phyloP scores from a whole-genome alignment of 1,140 invertebrate genomes.

The Drosophila bifasciata region DNA sequence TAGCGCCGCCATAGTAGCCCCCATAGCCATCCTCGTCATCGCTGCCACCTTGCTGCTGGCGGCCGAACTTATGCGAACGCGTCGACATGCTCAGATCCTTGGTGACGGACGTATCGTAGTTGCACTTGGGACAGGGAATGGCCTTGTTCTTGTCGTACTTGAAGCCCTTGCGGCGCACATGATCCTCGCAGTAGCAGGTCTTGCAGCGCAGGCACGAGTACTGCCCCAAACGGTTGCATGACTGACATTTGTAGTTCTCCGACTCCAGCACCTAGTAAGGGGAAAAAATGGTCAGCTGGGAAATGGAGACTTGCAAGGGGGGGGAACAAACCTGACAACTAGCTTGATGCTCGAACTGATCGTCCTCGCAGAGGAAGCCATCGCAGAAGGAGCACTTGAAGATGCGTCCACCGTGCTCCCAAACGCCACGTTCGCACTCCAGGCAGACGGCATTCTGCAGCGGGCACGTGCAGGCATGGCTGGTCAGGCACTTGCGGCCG shows the following conservation, averaged over 20 bases:
- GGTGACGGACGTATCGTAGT: constrained; percentile 94
- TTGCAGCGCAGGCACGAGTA: constrained; percentile 98
- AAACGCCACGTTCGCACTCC: constrained; percentile 96
- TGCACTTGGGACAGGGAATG: constrained; percentile 97
- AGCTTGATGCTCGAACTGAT: constrained; percentile 99
- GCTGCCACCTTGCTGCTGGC: constrained; percentile 88
- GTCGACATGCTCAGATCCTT: constrained; percentile 98
- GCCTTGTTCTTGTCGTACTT: constrained; percentile 95
- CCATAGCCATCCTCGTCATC: constrained; percentile 86
- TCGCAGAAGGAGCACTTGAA: constrained; percentile 97
- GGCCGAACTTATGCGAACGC: constrained; percentile 92
- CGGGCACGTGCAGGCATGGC: constrained; percentile 96
- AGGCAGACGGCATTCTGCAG: constrained; percentile 92
- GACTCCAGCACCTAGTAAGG: constrained; percentile 90
- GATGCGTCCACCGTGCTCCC: constrained; percentile 97
- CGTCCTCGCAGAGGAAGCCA: constrained; percentile 97
- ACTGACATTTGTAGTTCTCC: constrained; percentile 97
- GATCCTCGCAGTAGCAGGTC: constrained; percentile 98
- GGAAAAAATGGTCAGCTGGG: too few species aligned
- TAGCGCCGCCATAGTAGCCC: constrained; percentile 75
- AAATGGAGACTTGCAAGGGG: too few species aligned
- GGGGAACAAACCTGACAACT: constrained; percentile 89
- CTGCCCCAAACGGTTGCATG: constrained; percentile 96
- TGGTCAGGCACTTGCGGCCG: constrained; percentile 94
- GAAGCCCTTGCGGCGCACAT: constrained; percentile 95